A percentile compares a stretch with the other conserved stretches of the same genome.
Conservation (phyloP, 2,888 invertebrate species). For the Antheraea yamamai region DNA sequence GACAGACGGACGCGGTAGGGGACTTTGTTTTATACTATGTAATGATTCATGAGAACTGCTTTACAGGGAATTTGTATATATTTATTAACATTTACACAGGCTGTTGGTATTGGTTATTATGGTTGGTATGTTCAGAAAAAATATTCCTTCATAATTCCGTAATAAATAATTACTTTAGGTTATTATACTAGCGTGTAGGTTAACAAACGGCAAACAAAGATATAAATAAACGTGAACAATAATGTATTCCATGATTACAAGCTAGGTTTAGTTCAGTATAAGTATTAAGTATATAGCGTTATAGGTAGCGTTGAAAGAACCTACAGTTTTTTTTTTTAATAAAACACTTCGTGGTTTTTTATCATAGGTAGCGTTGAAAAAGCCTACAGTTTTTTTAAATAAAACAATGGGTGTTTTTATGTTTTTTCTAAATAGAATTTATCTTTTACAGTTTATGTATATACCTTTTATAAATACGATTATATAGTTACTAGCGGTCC, state of each 20-base stretch:
- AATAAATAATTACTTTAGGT: not conserved
- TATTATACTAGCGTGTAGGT: constrained; percentile 24
- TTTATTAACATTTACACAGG: not conserved
- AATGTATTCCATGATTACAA: constrained; percentile 42
- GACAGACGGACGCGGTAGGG: too few relatives aligned
- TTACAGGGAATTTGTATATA: not conserved
- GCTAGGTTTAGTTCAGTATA: not conserved
- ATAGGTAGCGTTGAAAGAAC: not conserved
- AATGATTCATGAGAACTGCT: too few relatives aligned
- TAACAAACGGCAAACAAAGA: constrained; percentile 41
- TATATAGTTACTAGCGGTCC: too few relatives aligned
- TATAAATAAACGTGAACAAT: constrained; percentile 42
- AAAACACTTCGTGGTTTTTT: too few relatives aligned
- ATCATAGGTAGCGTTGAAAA: not conserved
- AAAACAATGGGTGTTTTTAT: too few relatives aligned
- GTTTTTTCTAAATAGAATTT: too few relatives aligned
- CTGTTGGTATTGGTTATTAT: not conserved
- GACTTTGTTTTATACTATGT: too few relatives aligned
- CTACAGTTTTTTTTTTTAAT: not conserved
- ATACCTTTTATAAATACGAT: too few relatives aligned
- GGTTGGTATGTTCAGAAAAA: not conserved
- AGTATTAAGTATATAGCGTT: too few relatives aligned
- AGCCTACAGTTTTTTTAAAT: too few relatives aligned
- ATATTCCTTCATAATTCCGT: not conserved
- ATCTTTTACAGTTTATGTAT: too few relatives aligned